Evolutionary conservation across 2,113 vertebrate genomes (phyloP).

Genomic region (Callipepla squamata): DNA sequence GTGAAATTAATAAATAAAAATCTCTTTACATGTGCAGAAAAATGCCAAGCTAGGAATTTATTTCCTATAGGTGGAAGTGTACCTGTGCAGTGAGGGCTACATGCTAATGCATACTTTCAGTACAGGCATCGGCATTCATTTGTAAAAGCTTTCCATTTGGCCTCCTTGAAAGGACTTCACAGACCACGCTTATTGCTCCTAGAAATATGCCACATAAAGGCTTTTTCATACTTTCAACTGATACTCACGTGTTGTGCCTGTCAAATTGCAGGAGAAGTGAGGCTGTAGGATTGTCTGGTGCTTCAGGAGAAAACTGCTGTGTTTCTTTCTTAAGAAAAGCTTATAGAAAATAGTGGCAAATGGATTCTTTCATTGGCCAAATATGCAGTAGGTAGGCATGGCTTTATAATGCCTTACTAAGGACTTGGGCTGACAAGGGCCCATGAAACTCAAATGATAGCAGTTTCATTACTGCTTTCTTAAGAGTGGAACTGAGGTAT

Average conservation of each 20-base stretch:
- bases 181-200: background rate
- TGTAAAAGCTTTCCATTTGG: background rate
- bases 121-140: background rate
- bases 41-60: background rate
- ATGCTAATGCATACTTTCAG: background rate
- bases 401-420: background rate
- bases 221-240: background rate
- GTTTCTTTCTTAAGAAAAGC: background rate
- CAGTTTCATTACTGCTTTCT: background rate
- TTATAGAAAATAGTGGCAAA: background rate
- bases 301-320: background rate
- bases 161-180: background rate
- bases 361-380: background rate
- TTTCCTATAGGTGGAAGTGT: background rate
- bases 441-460: background rate
- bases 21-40: background rate
- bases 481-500: background rate
- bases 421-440: background rate
- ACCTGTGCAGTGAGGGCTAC: background rate
- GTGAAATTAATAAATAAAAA: background rate
- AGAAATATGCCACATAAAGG: background rate
- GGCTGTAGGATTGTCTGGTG: background rate
- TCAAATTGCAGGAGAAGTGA: background rate
- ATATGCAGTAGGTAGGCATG: background rate
- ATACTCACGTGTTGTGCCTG: fast-evolving